These are phyloP conservation scores for Mellivora capensis DNA, from an alignment of 2,113 vertebrate species.

Conservation along the genomic window DNA sequence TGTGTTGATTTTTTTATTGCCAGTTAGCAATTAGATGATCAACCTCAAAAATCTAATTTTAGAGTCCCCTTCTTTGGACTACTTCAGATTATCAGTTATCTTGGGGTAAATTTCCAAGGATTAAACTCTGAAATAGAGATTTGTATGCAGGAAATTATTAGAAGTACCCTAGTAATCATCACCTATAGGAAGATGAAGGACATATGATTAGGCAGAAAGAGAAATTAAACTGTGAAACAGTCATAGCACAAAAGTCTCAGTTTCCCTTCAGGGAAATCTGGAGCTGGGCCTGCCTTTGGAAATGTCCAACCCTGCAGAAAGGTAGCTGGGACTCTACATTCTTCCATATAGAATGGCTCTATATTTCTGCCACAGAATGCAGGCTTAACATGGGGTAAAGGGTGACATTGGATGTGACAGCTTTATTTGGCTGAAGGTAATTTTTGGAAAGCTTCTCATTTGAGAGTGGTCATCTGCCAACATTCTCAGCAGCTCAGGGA, in stretches of 20 bases:
- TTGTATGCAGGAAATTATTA: background rate
- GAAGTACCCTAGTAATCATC: background rate
- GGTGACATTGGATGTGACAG: background rate
- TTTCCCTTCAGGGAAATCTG: background rate
- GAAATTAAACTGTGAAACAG: background rate
- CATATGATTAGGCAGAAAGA: background rate
- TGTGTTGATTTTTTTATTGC: background rate
- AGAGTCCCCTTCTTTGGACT: background rate
- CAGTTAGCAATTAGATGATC: background rate
- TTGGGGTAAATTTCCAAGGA: background rate
- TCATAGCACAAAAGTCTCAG: background rate
- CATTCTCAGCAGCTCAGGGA: background rate
- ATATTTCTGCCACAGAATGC: background rate
- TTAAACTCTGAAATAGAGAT: background rate
- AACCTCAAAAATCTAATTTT: background rate
- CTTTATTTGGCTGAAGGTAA: background rate
- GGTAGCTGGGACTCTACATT: background rate
- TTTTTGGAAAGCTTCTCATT: background rate
- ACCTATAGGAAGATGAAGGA: background rate
- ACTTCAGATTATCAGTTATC: background rate
- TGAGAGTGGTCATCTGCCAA: background rate
- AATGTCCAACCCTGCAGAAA: background rate
- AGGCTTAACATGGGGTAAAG: background rate
- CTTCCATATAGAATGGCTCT: background rate
- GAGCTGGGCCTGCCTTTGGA: background rate